Evolutionary conservation across 92 coral and sea anemone species (phyloP).

Genomic region (Paragorgia papillata): DNA sequence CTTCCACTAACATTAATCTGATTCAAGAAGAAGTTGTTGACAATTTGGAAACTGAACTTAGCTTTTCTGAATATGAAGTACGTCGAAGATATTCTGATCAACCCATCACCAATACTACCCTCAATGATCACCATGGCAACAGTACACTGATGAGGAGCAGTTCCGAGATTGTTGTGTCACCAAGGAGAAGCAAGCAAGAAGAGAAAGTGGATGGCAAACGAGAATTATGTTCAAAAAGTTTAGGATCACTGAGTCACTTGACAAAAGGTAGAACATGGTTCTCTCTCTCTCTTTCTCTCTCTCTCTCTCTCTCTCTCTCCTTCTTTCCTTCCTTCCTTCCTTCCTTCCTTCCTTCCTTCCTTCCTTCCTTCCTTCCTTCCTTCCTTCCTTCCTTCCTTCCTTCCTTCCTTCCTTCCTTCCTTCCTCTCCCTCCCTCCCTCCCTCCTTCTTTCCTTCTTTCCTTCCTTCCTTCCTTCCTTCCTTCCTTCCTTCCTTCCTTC

Average conservation of each 20-base stretch:
- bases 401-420: no score
- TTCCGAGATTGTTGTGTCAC: slow-evolving; percentile 28
- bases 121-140: neutral
- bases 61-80: neutral
- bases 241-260: neutral
- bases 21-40: neutral
- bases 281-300: no score
- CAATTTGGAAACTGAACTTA: neutral
- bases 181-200: neutral
- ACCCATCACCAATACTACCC: neutral
- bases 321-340: no score
- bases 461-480: no score
- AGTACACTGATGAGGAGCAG: slow-evolving; percentile 1
- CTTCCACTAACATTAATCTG: neutral
- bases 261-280: neutral
- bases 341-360: no score
- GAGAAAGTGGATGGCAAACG: neutral
- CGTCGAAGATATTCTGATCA: slow-evolving; percentile 36
- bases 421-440: no score
- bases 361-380: no score
- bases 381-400: no score
- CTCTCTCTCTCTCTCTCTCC: no score
- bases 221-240: slow-evolving; percentile 14
- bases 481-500: no score
- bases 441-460: no score